Evolutionary conservation across 2,888 invertebrate species (phyloP).

Genomic region (Nymphalis c-album): DNA sequence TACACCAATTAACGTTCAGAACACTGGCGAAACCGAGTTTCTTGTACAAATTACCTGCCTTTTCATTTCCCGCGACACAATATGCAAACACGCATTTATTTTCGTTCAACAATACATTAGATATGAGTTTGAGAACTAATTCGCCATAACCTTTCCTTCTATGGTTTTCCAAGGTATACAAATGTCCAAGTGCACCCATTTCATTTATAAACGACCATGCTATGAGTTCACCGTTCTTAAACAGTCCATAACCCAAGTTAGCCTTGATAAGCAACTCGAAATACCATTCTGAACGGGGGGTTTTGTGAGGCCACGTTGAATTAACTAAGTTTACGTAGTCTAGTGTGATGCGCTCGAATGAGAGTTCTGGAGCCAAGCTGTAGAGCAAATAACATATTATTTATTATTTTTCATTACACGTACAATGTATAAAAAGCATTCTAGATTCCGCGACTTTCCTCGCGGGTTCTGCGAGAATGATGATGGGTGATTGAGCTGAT

Average conservation of each 20-base stretch:
- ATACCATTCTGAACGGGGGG: conserved; percentile 48
- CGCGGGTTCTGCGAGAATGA: no score
- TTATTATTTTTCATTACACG: neutral
- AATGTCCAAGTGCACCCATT: conserved; percentile 55
- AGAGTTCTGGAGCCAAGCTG: conserved; percentile 48
- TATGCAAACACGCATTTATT: conserved; percentile 51
- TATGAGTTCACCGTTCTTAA: conserved; percentile 44
- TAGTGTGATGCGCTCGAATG: conserved; percentile 46
- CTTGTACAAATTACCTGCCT: conserved; percentile 51
- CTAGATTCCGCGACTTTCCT: no score
- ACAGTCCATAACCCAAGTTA: conserved; percentile 57
- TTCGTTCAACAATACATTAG: conserved; percentile 49
- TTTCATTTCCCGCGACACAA: conserved; percentile 50
- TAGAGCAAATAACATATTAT: conserved; percentile 27
- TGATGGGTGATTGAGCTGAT: no score
- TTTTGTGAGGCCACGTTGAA: conserved; percentile 56
- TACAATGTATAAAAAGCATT: no score
- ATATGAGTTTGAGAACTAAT: conserved; percentile 51
- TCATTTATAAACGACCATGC: conserved; percentile 59
- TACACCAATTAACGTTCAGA: conserved; percentile 47
- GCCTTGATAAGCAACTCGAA: conserved; percentile 52
- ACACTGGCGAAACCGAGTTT: conserved; percentile 51
- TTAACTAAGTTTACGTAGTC: conserved; percentile 50
- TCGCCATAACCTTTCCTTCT: conserved; percentile 60
- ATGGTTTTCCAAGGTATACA: conserved; percentile 55